These are phyloP conservation scores for Tanytarsus gracilentus DNA, from an alignment of 2,888 invertebrate species.

Conservation along the genomic window DNA sequence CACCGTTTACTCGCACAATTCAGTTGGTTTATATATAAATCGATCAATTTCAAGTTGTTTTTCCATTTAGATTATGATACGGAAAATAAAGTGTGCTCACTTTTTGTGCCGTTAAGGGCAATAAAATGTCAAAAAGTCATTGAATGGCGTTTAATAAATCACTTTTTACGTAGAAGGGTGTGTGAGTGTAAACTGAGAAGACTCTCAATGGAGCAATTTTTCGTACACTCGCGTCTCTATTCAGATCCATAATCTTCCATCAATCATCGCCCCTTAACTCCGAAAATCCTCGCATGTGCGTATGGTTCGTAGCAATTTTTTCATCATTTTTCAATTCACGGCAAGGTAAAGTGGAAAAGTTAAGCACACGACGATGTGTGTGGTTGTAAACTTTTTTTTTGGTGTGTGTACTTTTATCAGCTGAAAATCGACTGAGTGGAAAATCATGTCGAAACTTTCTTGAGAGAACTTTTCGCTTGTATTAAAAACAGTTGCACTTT, in stretches of 20 bases:
- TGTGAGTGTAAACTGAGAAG: neutral
- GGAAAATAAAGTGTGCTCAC: neutral
- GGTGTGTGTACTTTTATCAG: too few relatives aligned
- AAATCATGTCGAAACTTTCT: neutral
- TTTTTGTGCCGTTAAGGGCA: too few relatives aligned
- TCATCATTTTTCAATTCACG: slow-evolving; percentile 13
- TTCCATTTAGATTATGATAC: neutral
- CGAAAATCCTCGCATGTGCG: neutral
- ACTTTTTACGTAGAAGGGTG: too few relatives aligned
- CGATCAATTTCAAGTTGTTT: neutral
- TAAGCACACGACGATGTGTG: neutral
- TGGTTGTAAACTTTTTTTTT: neutral
- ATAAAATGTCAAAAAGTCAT: slow-evolving; percentile 23
- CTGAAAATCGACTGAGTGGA: neutral
- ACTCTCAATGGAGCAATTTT: neutral
- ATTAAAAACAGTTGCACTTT: neutral
- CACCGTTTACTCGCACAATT: neutral
- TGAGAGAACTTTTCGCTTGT: neutral
- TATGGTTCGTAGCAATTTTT: slow-evolving; percentile 14
- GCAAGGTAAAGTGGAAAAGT: neutral
- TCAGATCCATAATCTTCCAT: slow-evolving; percentile 26
- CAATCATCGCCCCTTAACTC: slow-evolving; percentile 25
- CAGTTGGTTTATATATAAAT: neutral
- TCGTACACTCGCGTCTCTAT: slow-evolving; percentile 3
- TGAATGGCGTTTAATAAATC: slow-evolving; percentile 27